A percentile compares a stretch with the other conserved stretches of the same genome.
Evolutionary conservation across 64 coral and sea anemone species (phyloP).

Genomic region (Actinia equina): DNA sequence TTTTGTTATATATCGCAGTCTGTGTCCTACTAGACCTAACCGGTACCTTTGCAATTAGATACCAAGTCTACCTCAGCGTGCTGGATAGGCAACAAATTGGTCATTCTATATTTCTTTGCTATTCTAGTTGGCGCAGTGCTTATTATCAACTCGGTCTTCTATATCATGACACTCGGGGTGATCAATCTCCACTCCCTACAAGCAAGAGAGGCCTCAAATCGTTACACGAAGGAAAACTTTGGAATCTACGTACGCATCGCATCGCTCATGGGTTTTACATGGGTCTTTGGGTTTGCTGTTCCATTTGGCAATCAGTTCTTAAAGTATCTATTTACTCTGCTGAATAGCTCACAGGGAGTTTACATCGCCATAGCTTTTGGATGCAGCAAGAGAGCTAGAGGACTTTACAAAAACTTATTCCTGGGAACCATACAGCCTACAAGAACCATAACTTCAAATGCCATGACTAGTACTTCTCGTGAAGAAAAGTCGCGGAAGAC

Average conservation of each 20-base stretch:
- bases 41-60: conserved; percentile 2
- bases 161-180: conserved; percentile 11
- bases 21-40: conserved; percentile 35
- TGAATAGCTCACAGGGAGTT: conserved; percentile 16
- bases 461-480: no score
- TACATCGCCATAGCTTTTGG: conserved; percentile 33
- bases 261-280: conserved; percentile 44
- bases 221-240: neutral
- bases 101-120: conserved; percentile 22
- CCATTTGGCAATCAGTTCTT: neutral
- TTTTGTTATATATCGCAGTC: conserved; percentile 10
- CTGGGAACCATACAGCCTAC: no score
- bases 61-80: neutral
- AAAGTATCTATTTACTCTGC: conserved; percentile 10
- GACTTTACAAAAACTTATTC: conserved; percentile 5
- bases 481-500: no score
- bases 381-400: neutral
- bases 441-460: no score
- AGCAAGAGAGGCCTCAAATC: neutral
- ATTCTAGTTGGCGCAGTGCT: neutral
- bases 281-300: conserved; percentile 29
- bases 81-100: conserved; percentile 22
- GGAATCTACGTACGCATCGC: conserved; percentile 27
- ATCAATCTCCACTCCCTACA: neutral
- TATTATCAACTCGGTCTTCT: conserved; percentile 9